Conservation (phyloP, 2,888 invertebrate species). For the Pollenia labialis region DNA sequence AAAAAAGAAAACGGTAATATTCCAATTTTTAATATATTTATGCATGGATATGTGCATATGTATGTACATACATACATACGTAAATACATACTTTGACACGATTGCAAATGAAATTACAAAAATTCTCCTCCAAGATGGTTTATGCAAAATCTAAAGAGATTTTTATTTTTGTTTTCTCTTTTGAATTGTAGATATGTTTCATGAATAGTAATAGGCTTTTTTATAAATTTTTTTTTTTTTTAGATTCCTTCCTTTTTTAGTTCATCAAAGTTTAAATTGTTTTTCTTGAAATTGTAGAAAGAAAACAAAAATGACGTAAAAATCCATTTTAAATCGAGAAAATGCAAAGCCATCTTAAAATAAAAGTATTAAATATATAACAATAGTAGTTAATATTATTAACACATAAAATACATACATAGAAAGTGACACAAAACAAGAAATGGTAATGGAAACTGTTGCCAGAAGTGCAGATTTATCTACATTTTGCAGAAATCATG, state of each 20-base stretch:
- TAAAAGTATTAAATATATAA: not conserved
- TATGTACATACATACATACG: not conserved
- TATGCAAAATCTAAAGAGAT: not conserved
- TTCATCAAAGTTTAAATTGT: not conserved
- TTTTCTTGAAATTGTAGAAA: not conserved
- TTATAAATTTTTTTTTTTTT: not conserved
- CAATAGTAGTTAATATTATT: not conserved
- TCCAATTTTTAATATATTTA: slow-evolving; percentile 26
- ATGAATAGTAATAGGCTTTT: too few species aligned
- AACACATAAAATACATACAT: too few species aligned
- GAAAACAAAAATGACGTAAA: too few species aligned
- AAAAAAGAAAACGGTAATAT: slow-evolving; percentile 48
- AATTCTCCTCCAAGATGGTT: slow-evolving; percentile 12
- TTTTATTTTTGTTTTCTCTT: not conserved
- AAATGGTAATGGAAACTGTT: too few species aligned
- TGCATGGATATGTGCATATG: not conserved
- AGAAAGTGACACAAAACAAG: too few species aligned
- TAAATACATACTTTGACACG: slow-evolving; percentile 10
- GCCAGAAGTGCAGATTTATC: too few species aligned
- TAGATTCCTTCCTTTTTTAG: not conserved
- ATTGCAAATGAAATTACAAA: not conserved
- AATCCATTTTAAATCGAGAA: not conserved
- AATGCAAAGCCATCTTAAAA: slow-evolving; percentile 29
- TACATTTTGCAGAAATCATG: too few species aligned
- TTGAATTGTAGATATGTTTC: not conserved